Conservation (phyloP, 2,888 invertebrate genomes). For the Drosophila mercatorum region DNA sequence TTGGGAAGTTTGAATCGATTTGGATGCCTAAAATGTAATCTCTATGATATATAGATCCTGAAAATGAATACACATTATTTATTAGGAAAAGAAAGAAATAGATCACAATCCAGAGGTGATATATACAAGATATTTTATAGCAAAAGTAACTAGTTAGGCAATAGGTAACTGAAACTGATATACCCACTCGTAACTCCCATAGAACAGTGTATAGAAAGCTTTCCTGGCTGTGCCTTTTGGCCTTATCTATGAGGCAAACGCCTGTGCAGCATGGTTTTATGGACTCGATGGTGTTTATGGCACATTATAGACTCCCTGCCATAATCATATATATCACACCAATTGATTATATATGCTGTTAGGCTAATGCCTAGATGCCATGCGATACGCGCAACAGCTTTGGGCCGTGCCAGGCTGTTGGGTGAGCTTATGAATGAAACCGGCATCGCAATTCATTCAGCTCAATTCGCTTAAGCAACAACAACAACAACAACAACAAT, state of each 20-base stretch:
- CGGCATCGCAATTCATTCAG: conserved; percentile 40
- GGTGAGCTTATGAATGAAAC: conserved; percentile 30
- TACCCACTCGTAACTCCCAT: background rate
- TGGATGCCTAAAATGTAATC: background rate
- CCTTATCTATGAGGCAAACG: background rate
- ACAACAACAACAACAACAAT: background rate
- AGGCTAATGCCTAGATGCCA: conserved; percentile 14
- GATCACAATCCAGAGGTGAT: no score
- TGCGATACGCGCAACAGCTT: conserved; percentile 13
- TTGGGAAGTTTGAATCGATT: background rate
- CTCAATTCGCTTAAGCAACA: conserved; percentile 10
- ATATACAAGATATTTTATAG: no score
- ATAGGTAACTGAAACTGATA: background rate
- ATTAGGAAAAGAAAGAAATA: no score
- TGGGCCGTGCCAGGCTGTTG: conserved; percentile 31
- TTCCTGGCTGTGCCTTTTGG: background rate
- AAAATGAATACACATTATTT: background rate
- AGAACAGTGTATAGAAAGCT: background rate
- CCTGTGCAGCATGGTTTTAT: background rate
- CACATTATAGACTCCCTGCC: no score
- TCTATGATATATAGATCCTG: conserved; percentile 4
- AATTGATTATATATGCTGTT: conserved; percentile 1
- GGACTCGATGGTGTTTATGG: background rate
- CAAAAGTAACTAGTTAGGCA: no score
- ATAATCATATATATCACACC: background rate